Base-by-base conservation (phyloP, 1,140 invertebrate species). In the Venustaconcha ellipsiformis region DNA sequence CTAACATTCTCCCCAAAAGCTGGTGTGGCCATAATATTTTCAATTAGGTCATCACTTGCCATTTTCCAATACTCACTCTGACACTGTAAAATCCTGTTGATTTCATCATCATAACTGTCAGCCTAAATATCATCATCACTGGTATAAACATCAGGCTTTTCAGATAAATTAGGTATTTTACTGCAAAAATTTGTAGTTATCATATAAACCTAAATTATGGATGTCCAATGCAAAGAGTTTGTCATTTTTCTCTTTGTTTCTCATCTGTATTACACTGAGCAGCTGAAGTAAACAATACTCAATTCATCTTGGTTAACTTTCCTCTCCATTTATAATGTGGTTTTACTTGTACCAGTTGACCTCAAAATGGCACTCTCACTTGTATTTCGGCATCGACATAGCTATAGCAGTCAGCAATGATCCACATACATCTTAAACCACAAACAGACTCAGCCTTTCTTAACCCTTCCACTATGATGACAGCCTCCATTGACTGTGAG, bases 321-420 rank as follows among this genome's bases (percentile, higher is more conserved):
- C 48, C 57, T 57, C 67, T 71, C 8, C 70, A 26, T 60, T 72
- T 67, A 57, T 72, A 67, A 57, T 66, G 55, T 14, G 69, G 37
- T 30, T 75, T 80, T 23, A 73, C 64, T 2, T 60, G 20, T 2
- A 82, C 66, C n/a, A 80, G 37, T 67, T 78, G 67, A 15, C 81
- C 77, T 63, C 71, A 71, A 67, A 90, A 89, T 6, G 85, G 83
- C 48, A 81, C 79, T 23, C 67, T 66, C 68, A 87, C 74, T 55
- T 76, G 3, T 20, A 91, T 86, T 69, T 78, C 82, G 13, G 79
- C 74, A 70, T 84, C 87, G 8, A 88, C 86, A 62, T 76, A 88
- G 17, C 85, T 87, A 74, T 91, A 90, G 15, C 90, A 88, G 79
- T 91, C 90, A 8, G 78, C 88, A 74, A 91, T 87, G 0, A 91